These are phyloP conservation scores for Schizothorax lantsangensis DNA, from an alignment of 2,797 vertebrate species.

Conservation along the genomic window DNA sequence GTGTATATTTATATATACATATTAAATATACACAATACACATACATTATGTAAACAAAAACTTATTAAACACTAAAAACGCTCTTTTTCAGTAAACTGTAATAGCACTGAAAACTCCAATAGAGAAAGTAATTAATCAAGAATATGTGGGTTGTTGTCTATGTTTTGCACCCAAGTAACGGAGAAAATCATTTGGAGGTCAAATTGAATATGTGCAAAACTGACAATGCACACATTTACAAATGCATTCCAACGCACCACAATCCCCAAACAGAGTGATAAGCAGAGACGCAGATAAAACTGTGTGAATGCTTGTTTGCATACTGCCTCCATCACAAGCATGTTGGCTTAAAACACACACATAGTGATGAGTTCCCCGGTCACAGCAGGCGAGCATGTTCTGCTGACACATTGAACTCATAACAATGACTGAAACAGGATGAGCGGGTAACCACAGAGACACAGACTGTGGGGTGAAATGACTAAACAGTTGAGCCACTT, in stretches of 20 bases:
- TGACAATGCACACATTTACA: constrained; percentile 4
- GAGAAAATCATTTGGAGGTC: constrained; percentile 16
- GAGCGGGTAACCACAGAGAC: constrained; percentile 58
- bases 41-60: too few species aligned
- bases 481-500: background rate
- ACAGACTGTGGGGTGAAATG: constrained; percentile 24
- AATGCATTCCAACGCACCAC: background rate
- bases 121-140: background rate
- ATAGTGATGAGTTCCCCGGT: constrained; percentile 39
- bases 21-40: too few species aligned
- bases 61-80: background rate
- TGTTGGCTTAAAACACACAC: constrained; percentile 28
- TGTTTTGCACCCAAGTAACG: background rate
- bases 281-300: constrained; percentile 33
- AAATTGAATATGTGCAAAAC: constrained; percentile 25
- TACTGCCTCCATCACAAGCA: constrained; percentile 33
- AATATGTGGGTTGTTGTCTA: background rate
- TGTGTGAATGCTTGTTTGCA: constrained; percentile 45
- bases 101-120: constrained; percentile 1
- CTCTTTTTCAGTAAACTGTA: background rate
- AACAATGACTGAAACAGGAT: constrained; percentile 58
- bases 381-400: constrained; percentile 51
- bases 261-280: constrained; percentile 29
- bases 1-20: too few species aligned
- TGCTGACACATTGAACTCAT: constrained; percentile 60